phyloP scores from a whole-genome alignment of 2,113 vertebrate genomes.

The Phylloscopus trochilus region DNA sequence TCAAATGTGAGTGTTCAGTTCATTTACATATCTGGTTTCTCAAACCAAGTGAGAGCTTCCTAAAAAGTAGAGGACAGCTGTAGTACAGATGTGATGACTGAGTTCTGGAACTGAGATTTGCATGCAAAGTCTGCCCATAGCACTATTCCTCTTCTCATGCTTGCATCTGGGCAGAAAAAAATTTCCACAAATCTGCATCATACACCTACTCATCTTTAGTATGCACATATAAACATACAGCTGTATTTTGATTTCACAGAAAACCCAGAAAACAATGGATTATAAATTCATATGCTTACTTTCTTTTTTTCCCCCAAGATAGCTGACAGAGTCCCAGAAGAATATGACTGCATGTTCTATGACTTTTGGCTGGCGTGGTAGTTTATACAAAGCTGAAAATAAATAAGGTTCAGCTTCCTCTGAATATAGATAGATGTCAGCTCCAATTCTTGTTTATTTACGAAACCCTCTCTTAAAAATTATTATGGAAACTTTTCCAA shows the following conservation, averaged over 20 bases:
- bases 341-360: background rate
- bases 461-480: background rate
- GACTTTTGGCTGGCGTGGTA: background rate
- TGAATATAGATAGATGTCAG: background rate
- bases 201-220: background rate
- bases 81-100: background rate
- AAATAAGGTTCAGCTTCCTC: background rate
- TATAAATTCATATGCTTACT: background rate
- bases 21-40: background rate
- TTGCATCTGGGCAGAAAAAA: background rate
- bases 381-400: background rate
- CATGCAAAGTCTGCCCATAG: background rate
- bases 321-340: background rate
- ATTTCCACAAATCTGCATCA: background rate
- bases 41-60: background rate
- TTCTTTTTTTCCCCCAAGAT: background rate
- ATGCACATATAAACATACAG: background rate
- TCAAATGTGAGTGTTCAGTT: background rate
- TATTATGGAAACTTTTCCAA: background rate
- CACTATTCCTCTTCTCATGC: background rate
- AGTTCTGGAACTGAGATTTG: background rate
- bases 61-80: conserved; percentile 1
- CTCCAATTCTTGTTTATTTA: background rate
- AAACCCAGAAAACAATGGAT: background rate
- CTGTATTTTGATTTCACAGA: background rate